Conservation (phyloP, 2,888 invertebrate genomes). For the Hirudinaria manillensis region DNA sequence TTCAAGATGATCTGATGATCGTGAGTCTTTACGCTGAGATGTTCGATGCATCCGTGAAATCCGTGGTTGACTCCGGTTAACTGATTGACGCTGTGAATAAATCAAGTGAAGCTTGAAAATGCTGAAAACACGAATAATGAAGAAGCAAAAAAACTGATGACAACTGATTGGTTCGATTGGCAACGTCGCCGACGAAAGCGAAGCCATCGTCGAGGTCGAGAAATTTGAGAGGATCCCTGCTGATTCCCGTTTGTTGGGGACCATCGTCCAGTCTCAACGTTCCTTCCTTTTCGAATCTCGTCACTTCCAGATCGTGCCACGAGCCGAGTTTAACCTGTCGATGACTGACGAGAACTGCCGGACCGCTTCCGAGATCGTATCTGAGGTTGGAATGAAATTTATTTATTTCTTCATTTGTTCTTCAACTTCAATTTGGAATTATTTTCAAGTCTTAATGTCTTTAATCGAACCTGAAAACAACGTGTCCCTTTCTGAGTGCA, state of each 20-base stretch:
- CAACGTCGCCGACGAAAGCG: constrained; percentile 1
- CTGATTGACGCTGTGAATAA: not conserved
- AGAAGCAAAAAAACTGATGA: not conserved
- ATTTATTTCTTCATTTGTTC: too few relatives aligned
- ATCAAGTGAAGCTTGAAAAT: too few relatives aligned
- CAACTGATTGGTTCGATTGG: not conserved
- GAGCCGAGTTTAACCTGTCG: not conserved
- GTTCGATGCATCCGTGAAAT: not conserved
- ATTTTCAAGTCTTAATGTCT: too few relatives aligned
- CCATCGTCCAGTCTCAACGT: constrained; percentile 17
- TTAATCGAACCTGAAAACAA: constrained; percentile 15
- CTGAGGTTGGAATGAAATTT: constrained; percentile 61
- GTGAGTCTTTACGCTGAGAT: not conserved
- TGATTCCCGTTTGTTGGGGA: constrained; percentile 3
- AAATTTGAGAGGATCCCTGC: not conserved
- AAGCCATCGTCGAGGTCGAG: constrained; percentile 1
- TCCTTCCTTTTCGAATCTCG: constrained; percentile 13
- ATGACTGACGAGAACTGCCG: constrained; percentile 58
- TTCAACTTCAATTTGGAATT: too few relatives aligned
- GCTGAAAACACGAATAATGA: too few relatives aligned
- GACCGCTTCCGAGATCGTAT: constrained; percentile 81
- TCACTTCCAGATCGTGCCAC: not conserved
- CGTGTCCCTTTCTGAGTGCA: constrained; percentile 1
- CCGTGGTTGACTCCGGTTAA: not conserved
- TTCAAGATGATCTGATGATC: not conserved